Evolutionary conservation across 1,140 invertebrate species (phyloP).

Genomic region (Diachasma alloeum): DNA sequence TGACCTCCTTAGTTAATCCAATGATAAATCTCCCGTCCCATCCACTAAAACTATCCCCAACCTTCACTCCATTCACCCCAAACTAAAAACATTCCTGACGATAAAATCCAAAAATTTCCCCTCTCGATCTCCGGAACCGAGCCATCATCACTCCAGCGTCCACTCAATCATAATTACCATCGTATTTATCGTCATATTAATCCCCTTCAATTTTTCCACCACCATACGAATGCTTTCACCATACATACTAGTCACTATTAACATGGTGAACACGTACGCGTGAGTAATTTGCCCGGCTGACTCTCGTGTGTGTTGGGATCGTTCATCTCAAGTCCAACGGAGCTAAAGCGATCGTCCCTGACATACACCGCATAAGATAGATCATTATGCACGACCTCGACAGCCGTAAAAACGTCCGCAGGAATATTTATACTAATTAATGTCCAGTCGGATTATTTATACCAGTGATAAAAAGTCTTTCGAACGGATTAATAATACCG

Average conservation of each 20-base stretch:
- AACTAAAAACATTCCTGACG: not conserved
- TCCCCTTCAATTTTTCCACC: not conserved
- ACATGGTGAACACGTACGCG: not conserved
- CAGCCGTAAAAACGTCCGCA: constrained; percentile 28
- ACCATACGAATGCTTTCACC: not conserved
- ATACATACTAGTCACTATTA: not conserved
- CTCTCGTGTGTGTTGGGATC: constrained; percentile 15
- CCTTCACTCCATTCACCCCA: too few species aligned
- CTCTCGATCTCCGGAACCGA: not conserved
- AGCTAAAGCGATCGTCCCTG: constrained; percentile 19
- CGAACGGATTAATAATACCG: constrained; percentile 22
- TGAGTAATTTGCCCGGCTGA: not conserved
- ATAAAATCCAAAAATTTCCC: not conserved
- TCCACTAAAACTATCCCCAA: too few species aligned
- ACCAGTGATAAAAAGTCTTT: constrained; percentile 17
- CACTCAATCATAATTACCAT: not conserved
- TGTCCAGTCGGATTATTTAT: constrained; percentile 28
- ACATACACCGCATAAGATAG: constrained; percentile 28
- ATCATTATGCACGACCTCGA: constrained; percentile 29
- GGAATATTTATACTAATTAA: constrained; percentile 34
- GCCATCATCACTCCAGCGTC: not conserved
- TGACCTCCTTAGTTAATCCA: too few species aligned
- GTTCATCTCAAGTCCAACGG: constrained; percentile 7
- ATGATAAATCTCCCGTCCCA: too few species aligned
- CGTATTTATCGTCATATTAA: not conserved